phyloP scores from a whole-genome alignment of 2,113 vertebrate species.

The Mungos mungo region DNA sequence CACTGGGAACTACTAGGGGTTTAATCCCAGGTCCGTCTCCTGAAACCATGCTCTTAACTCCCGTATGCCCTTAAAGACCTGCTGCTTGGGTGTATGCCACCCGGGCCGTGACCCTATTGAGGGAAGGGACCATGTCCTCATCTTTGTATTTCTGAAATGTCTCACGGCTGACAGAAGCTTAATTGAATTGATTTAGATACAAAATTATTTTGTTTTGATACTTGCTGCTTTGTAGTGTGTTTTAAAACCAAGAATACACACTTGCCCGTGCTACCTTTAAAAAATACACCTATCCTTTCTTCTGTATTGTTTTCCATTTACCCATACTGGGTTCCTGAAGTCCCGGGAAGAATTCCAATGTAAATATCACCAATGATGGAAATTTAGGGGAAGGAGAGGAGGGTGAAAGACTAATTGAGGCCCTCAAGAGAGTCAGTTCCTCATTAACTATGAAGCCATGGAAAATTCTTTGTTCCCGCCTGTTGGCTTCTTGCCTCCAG shows the following conservation, averaged over 20 bases:
- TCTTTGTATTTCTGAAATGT: neutral
- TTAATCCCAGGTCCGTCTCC: neutral
- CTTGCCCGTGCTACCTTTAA: conserved; percentile 12
- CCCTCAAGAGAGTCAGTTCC: conserved; percentile 61
- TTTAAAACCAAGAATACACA: conserved; percentile 36
- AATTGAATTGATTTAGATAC: neutral
- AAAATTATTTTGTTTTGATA: conserved; percentile 54
- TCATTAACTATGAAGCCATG: conserved; percentile 45
- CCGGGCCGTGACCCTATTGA: neutral
- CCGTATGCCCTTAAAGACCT: accelerated
- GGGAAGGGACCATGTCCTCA: neutral
- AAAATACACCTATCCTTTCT: neutral
- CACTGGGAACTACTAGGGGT: neutral
- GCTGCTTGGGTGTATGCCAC: accelerated
- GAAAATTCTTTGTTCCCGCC: conserved; percentile 73
- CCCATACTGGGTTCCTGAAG: conserved; percentile 50
- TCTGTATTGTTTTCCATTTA: conserved; percentile 51
- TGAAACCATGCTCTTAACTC: neutral
- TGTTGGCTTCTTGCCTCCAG: conserved; percentile 75
- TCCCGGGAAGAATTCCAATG: conserved; percentile 65
- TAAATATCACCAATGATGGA: conserved; percentile 70
- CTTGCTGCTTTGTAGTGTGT: conserved; percentile 50
- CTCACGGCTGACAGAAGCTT: neutral
- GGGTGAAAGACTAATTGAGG: conserved; percentile 62
- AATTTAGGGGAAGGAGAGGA: conserved; percentile 58